Conservation (phyloP, 1,140 invertebrate species). For the Dinothrombium tinctorium region DNA sequence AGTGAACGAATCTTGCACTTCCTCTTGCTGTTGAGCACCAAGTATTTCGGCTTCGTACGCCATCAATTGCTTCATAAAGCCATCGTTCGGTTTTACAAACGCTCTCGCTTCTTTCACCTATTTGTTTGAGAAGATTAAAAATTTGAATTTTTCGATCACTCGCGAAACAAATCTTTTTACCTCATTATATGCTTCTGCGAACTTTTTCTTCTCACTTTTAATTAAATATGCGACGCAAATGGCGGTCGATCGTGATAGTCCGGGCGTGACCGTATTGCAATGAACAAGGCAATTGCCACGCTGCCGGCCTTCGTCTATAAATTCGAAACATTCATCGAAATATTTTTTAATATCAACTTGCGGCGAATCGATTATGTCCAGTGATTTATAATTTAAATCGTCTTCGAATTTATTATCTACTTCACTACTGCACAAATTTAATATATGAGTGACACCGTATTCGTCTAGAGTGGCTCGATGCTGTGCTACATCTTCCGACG, state of each 20-base stretch:
- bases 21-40: slow-evolving; percentile 5
- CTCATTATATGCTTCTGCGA: slow-evolving; percentile 37
- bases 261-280: slow-evolving; percentile 44
- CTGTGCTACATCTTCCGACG: slow-evolving; percentile 56
- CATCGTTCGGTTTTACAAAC: slow-evolving; percentile 47
- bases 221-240: slow-evolving; percentile 64
- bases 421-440: slow-evolving; percentile 24
- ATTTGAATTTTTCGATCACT: not conserved
- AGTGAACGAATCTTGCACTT: slow-evolving; percentile 11
- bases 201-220: slow-evolving; percentile 31
- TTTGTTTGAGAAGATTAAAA: not conserved
- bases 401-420: slow-evolving; percentile 19
- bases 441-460: slow-evolving; percentile 38
- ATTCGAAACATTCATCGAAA: slow-evolving; percentile 19
- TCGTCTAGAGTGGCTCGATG: slow-evolving; percentile 30
- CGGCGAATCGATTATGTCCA: slow-evolving; percentile 19
- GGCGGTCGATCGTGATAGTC: slow-evolving; percentile 58
- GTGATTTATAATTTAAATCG: slow-evolving; percentile 21
- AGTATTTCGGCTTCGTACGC: slow-evolving; percentile 17
- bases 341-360: slow-evolving; percentile 15
- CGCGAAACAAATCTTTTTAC: not conserved
- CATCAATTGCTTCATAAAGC: slow-evolving; percentile 43
- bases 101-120: slow-evolving; percentile 37
- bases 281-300: slow-evolving; percentile 50
- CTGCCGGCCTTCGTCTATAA: slow-evolving; percentile 19